These are phyloP conservation scores for Stictocephala bisonia DNA, from an alignment of 2,888 invertebrate genomes.

Conservation along the genomic window DNA sequence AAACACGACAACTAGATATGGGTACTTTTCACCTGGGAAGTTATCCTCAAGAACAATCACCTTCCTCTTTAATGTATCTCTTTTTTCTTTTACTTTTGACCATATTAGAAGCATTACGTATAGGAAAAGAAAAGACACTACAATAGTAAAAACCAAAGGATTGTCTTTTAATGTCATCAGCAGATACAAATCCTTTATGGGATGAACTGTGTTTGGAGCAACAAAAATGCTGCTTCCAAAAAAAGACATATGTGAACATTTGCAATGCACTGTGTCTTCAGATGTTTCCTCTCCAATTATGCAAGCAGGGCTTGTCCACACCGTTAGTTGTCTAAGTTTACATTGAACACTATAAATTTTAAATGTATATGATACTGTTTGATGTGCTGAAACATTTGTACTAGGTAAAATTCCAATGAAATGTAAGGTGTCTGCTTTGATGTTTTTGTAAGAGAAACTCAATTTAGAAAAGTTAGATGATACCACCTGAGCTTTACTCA, in stretches of 20 bases:
- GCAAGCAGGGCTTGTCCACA: constrained; percentile 38
- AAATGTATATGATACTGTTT: constrained; percentile 1
- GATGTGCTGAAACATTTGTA: not conserved
- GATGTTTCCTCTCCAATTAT: constrained; percentile 26
- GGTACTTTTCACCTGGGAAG: constrained; percentile 51
- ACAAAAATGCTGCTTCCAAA: constrained; percentile 53
- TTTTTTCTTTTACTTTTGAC: constrained; percentile 51
- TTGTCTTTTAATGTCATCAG: constrained; percentile 53
- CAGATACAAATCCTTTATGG: constrained; percentile 51
- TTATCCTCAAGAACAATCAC: constrained; percentile 56
- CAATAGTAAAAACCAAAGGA: constrained; percentile 49
- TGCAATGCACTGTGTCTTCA: constrained; percentile 45
- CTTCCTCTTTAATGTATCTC: constrained; percentile 48
- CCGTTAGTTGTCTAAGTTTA: constrained; percentile 9
- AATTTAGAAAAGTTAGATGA: not conserved
- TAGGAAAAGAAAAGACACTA: constrained; percentile 47
- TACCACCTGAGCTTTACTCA: not conserved
- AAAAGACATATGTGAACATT: constrained; percentile 53
- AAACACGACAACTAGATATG: constrained; percentile 55
- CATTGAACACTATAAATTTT: constrained; percentile 35
- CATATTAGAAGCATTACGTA: constrained; percentile 52
- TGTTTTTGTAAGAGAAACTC: not conserved
- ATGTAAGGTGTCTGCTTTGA: not conserved
- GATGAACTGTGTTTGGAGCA: constrained; percentile 51
- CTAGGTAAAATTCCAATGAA: constrained; percentile 30